Conservation (phyloP, 2,888 invertebrate genomes). For the Pomacea canaliculata region DNA sequence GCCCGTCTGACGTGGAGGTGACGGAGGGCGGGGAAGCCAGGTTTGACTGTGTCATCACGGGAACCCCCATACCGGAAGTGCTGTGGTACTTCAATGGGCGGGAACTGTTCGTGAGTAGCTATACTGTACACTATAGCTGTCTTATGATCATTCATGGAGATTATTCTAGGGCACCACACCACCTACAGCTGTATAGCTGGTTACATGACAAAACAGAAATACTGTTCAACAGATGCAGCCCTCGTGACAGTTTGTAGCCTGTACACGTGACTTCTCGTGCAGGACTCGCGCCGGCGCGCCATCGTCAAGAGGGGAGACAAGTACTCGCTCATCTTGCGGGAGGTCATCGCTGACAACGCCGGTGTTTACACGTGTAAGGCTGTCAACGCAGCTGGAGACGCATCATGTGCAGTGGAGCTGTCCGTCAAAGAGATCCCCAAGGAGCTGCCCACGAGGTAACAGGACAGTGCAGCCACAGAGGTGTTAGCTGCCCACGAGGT, state of each 20-base stretch:
- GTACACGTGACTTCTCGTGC: background rate
- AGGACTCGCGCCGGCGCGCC: slow-evolving; percentile 51
- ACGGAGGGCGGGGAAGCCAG: slow-evolving; percentile 55
- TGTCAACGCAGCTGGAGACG: slow-evolving; percentile 58
- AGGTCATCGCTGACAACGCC: slow-evolving; percentile 54
- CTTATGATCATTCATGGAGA: too few relatives aligned
- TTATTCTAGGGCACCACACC: too few relatives aligned
- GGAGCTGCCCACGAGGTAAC: slow-evolving; percentile 6
- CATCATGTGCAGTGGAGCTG: slow-evolving; percentile 53
- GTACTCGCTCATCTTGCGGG: slow-evolving; percentile 84
- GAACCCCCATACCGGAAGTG: slow-evolving; percentile 65
- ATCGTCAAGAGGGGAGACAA: slow-evolving; percentile 50
- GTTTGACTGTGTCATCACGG: slow-evolving; percentile 63
- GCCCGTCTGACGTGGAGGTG: slow-evolving; percentile 50
- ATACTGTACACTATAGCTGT: too few relatives aligned
- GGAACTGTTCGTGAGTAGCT: slow-evolving; percentile 40
- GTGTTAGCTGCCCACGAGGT: background rate
- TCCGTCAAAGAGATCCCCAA: slow-evolving; percentile 40
- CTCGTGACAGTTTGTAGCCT: too few relatives aligned
- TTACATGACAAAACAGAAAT: too few relatives aligned
- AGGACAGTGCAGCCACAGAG: background rate
- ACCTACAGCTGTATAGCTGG: too few relatives aligned
- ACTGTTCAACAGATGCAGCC: too few relatives aligned
- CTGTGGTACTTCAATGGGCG: slow-evolving; percentile 64
- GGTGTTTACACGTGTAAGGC: slow-evolving; percentile 61